A percentile compares a stretch with the other conserved stretches of the same genome.
Conservation (phyloP, 2,888 invertebrate species). For the Amorpha juglandis region DNA sequence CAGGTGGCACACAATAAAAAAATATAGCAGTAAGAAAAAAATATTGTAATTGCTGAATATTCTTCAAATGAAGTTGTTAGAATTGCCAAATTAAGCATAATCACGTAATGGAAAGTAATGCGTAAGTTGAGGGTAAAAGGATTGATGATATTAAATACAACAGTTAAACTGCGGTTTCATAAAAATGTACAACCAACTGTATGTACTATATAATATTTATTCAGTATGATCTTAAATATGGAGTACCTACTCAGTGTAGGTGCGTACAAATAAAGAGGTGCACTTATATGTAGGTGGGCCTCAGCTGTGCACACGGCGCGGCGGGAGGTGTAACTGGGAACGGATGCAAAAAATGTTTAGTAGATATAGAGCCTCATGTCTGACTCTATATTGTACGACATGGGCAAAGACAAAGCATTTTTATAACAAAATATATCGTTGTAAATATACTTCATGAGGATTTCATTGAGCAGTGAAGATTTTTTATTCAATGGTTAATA, state of each 20-base stretch:
- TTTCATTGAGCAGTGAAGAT: no score
- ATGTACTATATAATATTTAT: neutral
- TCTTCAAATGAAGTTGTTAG: neutral
- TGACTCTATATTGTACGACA: neutral
- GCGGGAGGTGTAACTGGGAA: constrained; percentile 35
- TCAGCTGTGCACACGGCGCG: constrained; percentile 33
- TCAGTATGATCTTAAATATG: constrained; percentile 9
- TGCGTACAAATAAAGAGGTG: constrained; percentile 9
- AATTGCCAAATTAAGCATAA: no score
- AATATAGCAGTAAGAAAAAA: no score
- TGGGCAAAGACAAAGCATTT: neutral
- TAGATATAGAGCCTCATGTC: neutral
- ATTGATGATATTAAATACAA: no score
- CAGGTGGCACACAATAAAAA: no score
- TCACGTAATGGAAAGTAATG: no score
- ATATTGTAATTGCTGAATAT: neutral
- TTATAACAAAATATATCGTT: no score
- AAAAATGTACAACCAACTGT: no score
- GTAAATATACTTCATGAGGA: no score
- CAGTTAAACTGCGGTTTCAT: no score
- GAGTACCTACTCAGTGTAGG: neutral
- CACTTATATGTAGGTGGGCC: constrained; percentile 27
- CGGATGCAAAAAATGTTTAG: constrained; percentile 1
- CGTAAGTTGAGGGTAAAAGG: no score
- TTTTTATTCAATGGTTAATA: no score